These are phyloP conservation scores for Onthophagus taurus DNA, from an alignment of 1,140 invertebrate species.

Conservation along the genomic window DNA sequence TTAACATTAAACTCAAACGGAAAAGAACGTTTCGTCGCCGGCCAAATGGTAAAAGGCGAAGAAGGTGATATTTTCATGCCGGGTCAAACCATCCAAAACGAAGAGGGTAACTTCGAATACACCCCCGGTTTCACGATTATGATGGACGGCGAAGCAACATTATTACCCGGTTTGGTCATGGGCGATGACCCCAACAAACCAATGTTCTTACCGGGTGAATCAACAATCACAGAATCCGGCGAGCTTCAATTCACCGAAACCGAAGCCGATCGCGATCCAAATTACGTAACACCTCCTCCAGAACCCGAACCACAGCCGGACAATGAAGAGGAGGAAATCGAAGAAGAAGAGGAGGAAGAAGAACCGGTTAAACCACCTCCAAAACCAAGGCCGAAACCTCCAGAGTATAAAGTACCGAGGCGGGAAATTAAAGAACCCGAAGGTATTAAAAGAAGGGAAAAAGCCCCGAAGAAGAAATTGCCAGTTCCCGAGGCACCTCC, in stretches of 20 bases:
- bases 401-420: constrained; percentile 33
- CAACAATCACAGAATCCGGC: constrained; percentile 42
- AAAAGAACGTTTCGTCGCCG: constrained; percentile 39
- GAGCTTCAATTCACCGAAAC: constrained; percentile 38
- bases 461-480: neutral
- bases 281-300: constrained; percentile 11
- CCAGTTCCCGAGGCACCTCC: neutral
- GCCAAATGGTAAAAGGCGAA: constrained; percentile 58
- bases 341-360: constrained; percentile 7
- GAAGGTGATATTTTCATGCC: constrained; percentile 59
- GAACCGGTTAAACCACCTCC: constrained; percentile 11
- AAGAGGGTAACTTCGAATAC: constrained; percentile 50
- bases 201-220: constrained; percentile 51
- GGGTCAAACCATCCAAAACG: constrained; percentile 58
- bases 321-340: constrained; percentile 10
- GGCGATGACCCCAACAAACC: constrained; percentile 35
- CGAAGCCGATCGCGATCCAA: constrained; percentile 27
- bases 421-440: constrained; percentile 12
- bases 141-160: constrained; percentile 52
- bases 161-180: constrained; percentile 47
- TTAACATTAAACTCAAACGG: constrained; percentile 51
- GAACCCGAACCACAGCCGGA: constrained; percentile 17
- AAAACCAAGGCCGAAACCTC: constrained; percentile 21
- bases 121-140: constrained; percentile 63
- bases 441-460: constrained; percentile 10